A percentile compares a stretch with the other conserved stretches of the same genome.
Evolutionary conservation across 2,888 invertebrate genomes (phyloP).

Genomic region (Cinara cedri): DNA sequence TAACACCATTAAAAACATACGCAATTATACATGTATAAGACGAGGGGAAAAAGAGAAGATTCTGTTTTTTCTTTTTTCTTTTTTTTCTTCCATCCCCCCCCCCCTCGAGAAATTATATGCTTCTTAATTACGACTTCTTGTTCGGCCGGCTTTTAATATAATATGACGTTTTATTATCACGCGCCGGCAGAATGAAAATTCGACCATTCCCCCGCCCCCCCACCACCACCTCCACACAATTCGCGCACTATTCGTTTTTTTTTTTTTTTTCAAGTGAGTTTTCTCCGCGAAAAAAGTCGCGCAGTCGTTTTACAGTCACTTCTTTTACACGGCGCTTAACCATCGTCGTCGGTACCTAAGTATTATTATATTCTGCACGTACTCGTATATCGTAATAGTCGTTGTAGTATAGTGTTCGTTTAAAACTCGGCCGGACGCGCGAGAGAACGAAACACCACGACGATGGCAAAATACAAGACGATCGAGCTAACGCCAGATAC

Average conservation of each 20-base stretch:
- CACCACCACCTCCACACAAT: too few species aligned
- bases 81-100: background rate
- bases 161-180: background rate
- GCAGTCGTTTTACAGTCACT: background rate
- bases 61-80: background rate
- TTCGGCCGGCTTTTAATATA: background rate
- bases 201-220: too few species aligned
- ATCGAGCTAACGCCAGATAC: too few species aligned
- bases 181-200: constrained; percentile 21
- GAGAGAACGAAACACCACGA: background rate
- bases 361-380: constrained; percentile 14
- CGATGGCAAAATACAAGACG: too few species aligned
- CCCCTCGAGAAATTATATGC: constrained; percentile 14
- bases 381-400: background rate
- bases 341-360: too few species aligned
- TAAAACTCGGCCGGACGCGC: background rate
- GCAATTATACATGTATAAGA: background rate
- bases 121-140: constrained; percentile 50
- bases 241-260: background rate
- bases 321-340: background rate
- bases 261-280: background rate
- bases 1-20: constrained; percentile 42
- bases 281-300: background rate
- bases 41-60: too few species aligned
- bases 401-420: background rate